phyloP scores from a whole-genome alignment of 1,140 invertebrate genomes.

The Calliopsis andreniformis region DNA sequence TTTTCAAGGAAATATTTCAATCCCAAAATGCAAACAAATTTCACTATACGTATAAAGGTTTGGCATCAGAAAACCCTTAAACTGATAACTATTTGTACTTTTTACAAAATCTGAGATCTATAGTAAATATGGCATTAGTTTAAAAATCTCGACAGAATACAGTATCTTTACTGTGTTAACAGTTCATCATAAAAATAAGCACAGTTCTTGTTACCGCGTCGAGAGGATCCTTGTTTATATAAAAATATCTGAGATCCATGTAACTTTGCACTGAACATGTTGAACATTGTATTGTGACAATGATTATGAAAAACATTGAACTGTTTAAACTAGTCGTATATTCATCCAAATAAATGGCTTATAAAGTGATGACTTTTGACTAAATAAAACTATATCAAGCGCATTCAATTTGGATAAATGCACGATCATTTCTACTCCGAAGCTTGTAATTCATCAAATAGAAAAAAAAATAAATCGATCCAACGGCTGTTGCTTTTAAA shows the following conservation, averaged over 20 bases:
- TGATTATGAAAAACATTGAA: not conserved
- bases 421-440: not conserved
- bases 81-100: conserved; percentile 10
- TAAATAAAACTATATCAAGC: not conserved
- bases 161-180: not conserved
- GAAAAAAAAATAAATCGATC: no score
- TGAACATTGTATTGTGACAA: not conserved
- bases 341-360: no score
- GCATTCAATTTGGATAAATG: conserved; percentile 2
- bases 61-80: not conserved
- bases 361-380: not conserved
- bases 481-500: not conserved
- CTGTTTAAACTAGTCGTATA: not conserved
- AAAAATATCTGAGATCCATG: not conserved
- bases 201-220: no score
- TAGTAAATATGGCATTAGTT: not conserved
- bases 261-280: not conserved
- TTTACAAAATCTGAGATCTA: conserved; percentile 21
- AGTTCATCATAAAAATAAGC: not conserved
- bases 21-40: not conserved
- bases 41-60: not conserved
- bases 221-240: not conserved
- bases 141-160: not conserved
- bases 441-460: not conserved
- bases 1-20: not conserved